Percentiles rank a stretch among this genome's conserved stretches.
phyloP scores from a whole-genome alignment of 2,113 vertebrate species.

The Mus spicilegus region DNA sequence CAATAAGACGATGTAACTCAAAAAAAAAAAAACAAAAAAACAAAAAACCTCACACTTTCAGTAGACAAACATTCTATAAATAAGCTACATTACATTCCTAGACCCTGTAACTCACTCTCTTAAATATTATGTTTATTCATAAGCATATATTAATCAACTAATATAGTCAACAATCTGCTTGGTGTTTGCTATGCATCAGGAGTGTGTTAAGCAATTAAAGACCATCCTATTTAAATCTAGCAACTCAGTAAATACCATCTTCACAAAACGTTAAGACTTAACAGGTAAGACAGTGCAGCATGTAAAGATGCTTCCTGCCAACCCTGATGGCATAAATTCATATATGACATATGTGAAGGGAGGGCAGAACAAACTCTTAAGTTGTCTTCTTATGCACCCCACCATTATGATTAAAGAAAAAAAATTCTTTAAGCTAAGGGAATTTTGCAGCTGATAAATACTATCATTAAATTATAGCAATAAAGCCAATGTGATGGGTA shows the following conservation, averaged over 20 bases:
- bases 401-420: background rate
- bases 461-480: background rate
- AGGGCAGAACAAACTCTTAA: background rate
- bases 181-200: conserved; percentile 24
- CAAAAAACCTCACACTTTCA: background rate
- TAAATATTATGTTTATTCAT: background rate
- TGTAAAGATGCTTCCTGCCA: background rate
- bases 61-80: background rate
- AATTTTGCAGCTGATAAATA: background rate
- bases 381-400: background rate
- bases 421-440: background rate
- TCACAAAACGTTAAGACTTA: conserved; percentile 31
- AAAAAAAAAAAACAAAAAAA: too few relatives aligned
- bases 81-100: background rate
- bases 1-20: background rate
- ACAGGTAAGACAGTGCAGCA: background rate
- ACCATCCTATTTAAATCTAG: conserved; percentile 58
- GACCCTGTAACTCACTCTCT: background rate
- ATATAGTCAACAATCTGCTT: background rate
- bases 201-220: conserved; percentile 1
- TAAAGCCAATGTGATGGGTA: background rate
- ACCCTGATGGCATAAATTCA: background rate
- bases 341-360: background rate
- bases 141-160: conserved; percentile 60
- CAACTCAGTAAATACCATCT: conserved; percentile 22